Evolutionary conservation across 2,888 invertebrate species (phyloP).

Genomic region (Imbricaverruca yamaguchii): DNA sequence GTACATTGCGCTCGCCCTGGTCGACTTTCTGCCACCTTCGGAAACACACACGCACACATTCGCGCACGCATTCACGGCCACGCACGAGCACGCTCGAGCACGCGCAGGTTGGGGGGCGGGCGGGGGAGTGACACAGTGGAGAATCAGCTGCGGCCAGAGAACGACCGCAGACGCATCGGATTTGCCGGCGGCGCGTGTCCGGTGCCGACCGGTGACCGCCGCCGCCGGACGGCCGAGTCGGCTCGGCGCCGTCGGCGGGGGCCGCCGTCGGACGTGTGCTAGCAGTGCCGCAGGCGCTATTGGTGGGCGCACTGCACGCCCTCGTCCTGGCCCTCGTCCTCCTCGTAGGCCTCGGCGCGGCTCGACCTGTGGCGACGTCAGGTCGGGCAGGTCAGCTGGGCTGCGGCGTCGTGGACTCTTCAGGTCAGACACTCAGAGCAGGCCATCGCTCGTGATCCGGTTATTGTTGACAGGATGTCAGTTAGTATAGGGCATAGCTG

Average conservation of each 20-base stretch:
- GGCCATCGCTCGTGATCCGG: too few species aligned
- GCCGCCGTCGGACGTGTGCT: not conserved
- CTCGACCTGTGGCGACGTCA: not conserved
- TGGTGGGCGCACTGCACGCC: slow-evolving; percentile 49
- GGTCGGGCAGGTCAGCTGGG: too few species aligned
- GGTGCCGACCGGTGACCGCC: not conserved
- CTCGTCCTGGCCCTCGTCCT: slow-evolving; percentile 40
- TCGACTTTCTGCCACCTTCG: not conserved
- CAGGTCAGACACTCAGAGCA: too few species aligned
- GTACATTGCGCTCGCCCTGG: too few species aligned
- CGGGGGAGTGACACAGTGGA: too few species aligned
- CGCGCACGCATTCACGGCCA: not conserved
- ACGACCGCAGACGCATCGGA: too few species aligned
- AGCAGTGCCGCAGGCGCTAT: slow-evolving; percentile 35
- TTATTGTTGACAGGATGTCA: too few species aligned
- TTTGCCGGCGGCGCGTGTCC: not conserved
- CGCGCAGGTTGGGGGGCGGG: not conserved
- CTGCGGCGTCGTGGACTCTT: too few species aligned
- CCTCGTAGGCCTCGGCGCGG: slow-evolving; percentile 41
- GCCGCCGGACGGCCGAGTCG: not conserved
- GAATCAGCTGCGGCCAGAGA: too few species aligned
- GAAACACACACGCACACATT: not conserved
- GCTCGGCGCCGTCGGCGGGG: not conserved
- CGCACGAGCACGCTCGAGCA: not conserved
- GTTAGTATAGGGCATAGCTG: too few species aligned